Conservation (phyloP, 2,797 vertebrate species). For the Sardinella longiceps region DNA sequence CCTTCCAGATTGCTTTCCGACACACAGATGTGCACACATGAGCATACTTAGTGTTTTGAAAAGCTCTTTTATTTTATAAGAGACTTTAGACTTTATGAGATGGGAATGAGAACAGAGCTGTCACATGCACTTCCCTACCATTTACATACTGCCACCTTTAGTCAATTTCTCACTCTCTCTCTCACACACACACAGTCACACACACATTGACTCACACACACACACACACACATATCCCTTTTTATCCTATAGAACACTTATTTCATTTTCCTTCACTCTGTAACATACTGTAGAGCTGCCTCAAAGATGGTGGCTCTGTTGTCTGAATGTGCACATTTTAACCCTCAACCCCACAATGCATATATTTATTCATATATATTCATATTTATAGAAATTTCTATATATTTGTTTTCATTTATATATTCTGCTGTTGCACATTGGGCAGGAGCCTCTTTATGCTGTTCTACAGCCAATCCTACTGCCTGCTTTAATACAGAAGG, state of each 20-base stretch:
- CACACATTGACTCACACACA: slow-evolving; percentile 28
- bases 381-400: background rate
- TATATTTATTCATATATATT: background rate
- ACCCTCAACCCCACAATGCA: background rate
- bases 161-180: background rate
- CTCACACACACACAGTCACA: slow-evolving; percentile 31
- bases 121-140: slow-evolving; percentile 21
- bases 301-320: slow-evolving; percentile 15
- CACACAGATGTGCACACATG: background rate
- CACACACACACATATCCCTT: slow-evolving; percentile 2
- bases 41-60: background rate
- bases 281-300: background rate
- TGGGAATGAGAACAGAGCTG: slow-evolving; percentile 20
- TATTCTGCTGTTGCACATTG: background rate
- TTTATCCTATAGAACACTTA: background rate
- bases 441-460: background rate
- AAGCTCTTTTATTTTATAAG: slow-evolving; percentile 24
- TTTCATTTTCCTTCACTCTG: background rate
- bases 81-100: slow-evolving; percentile 20
- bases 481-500: background rate
- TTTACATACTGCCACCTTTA: slow-evolving; percentile 43
- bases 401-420: background rate
- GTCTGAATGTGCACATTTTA: slow-evolving; percentile 10
- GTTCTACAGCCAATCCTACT: background rate
- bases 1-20: background rate